Conservation (phyloP, 1,140 invertebrate genomes). For the Eubasilissa regina region DNA sequence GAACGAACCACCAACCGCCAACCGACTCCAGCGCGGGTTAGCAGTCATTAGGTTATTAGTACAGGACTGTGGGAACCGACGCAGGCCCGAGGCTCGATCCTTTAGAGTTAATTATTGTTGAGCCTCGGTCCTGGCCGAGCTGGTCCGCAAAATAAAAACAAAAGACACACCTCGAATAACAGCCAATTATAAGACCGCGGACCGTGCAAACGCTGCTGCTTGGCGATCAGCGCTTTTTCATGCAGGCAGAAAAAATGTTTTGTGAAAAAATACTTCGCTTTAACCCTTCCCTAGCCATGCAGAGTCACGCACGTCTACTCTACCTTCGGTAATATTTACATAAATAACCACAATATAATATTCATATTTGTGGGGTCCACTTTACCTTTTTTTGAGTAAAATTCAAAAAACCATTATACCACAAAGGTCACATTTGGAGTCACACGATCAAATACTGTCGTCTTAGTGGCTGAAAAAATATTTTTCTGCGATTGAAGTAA, state of each 20-base stretch:
- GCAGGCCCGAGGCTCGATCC: neutral
- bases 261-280: neutral
- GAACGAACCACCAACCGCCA: too few relatives aligned
- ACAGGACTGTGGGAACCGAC: neutral
- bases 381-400: too few relatives aligned
- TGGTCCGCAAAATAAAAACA: neutral
- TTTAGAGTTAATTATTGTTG: neutral
- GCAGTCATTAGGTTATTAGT: conserved; percentile 16
- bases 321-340: too few relatives aligned
- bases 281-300: too few relatives aligned
- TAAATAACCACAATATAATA: too few relatives aligned
- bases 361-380: too few relatives aligned
- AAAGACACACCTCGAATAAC: conserved; percentile 14
- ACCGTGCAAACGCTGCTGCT: conserved; percentile 1
- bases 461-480: too few relatives aligned
- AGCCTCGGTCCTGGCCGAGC: neutral
- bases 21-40: neutral
- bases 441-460: too few relatives aligned
- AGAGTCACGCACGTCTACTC: too few relatives aligned
- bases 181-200: conserved; percentile 17
- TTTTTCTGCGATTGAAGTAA: too few relatives aligned
- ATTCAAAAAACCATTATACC: too few relatives aligned
- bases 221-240: neutral
- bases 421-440: too few relatives aligned
- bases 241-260: neutral